Base-by-base conservation (phyloP, 2,797 vertebrate genomes). In the Gallinago solitaria region DNA sequence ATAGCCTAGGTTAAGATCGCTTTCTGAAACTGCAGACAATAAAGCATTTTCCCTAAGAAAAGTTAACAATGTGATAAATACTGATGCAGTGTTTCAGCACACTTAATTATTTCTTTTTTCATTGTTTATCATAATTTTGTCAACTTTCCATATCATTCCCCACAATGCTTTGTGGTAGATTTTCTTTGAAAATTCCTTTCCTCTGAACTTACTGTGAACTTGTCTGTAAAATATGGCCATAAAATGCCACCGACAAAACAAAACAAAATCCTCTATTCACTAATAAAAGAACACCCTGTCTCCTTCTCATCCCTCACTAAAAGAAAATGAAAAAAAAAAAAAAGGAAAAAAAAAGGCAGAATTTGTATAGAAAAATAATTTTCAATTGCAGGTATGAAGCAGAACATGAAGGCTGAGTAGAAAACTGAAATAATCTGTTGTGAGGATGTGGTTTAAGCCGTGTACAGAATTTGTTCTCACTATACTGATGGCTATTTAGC, bases 151-250 rank as follows among this genome's bases (percentile, higher is more conserved):
- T 97, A 96, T 97, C 87, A 63, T 97, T 97, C 92, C 96, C 95
- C 97, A 97, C 71, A 98, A 96, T 97, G 86, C 97, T 89, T 96
- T 97, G 95, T 92, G 75, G 59, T 96, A 82, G 79, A 93, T 97
- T 98, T 97, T 97, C 97, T 98, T 98, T 98, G 97, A 97, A 97
- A 97, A 98, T 98, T 97, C 95, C 83, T 98, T 98, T 97, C 96
- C 95, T 97, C 96, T 98, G 98, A 98, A 98, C 97, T 98, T 97
- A 65, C 88, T 19, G 27, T 98, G 98, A 98, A 98, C 98, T 97
- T 97, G 75, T 95, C 89, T 97, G 76, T 80, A 95, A 96, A 92
- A 68, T 87, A 77, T 35, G 2, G 39, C 89, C 93, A 83, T 74
- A 89, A 96, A 97, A 92, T 89, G 84, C 95, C 90, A 96, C 90